Base-by-base conservation (phyloP, 2,888 invertebrate genomes). In the Phengaris arion region DNA sequence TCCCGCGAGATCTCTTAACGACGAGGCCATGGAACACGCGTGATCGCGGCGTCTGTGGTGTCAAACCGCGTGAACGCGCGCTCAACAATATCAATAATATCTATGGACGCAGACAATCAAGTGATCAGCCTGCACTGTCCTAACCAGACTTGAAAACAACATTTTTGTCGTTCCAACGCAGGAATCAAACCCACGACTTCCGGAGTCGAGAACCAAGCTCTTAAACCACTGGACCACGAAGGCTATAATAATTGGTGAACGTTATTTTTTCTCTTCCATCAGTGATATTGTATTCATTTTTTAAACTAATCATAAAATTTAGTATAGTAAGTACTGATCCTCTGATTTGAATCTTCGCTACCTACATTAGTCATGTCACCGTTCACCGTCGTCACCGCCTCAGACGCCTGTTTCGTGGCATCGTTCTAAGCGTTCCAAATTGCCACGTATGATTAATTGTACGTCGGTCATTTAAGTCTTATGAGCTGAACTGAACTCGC, bases 391-490 rank as follows among this genome's bases (percentile, higher is more conserved):
- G 9, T 59, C 9, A 6, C 22, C 64, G 12, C 22, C 64, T 12
- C 52, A 35, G 35, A 64, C 64, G 64, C 64, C 3, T 45, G 35
- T 45, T 64, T 64, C 35, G 45, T 64, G 64, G 64, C 64, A 5
- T 64, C 64, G 64, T 6, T 12, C 22, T 35, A 22, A 64, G 64
- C 35, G 22, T 64, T 35, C 22, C 64, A 12, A 64, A 45, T 10
- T 64, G 64, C 64, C 64, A 45, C 64, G 45, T 35, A 64, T 64
- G 64, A 64, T 64, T 64, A 45, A 64, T 64, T 64, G 45, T 45
- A 64, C 12, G 64, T 64, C 45, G 35, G 64, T 64, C 45, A 64
- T 64, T 45, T 64, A 45, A 35, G 45, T 45, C 59, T 59, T 12
- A 6, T 59, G 57, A 59, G 22, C 59, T 59, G 22, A 59, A 64